Evolutionary conservation across 2,888 invertebrate species (phyloP).

Genomic region (Sphaerophoria rueppellii): DNA sequence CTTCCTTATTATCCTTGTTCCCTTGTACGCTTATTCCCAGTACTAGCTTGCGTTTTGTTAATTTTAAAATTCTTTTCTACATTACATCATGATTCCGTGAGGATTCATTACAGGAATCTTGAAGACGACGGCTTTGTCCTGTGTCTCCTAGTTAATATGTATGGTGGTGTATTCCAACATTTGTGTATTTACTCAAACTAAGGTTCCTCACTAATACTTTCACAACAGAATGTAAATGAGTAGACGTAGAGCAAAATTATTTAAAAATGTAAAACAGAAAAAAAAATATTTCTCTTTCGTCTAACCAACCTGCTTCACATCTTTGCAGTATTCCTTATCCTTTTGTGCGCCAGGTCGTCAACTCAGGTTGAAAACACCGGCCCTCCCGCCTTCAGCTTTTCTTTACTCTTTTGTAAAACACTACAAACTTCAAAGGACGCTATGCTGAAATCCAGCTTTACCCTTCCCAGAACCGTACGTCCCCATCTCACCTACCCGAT

Average conservation of each 20-base stretch:
- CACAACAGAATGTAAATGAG: constrained; percentile 65
- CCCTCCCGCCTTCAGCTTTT: constrained; percentile 57
- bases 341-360: constrained; percentile 66
- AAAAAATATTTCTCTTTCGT: constrained; percentile 27
- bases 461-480: background rate
- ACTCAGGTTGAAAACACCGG: constrained; percentile 71
- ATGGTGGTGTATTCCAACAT: constrained; percentile 21
- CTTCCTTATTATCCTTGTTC: constrained; percentile 65
- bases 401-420: constrained; percentile 57
- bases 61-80: constrained; percentile 70
- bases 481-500: constrained; percentile 24
- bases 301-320: constrained; percentile 18
- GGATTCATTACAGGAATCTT: constrained; percentile 71
- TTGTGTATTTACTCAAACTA: constrained; percentile 3
- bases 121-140: constrained; percentile 49
- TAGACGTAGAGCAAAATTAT: constrained; percentile 71
- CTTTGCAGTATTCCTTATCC: constrained; percentile 27
- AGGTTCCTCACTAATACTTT: constrained; percentile 63
- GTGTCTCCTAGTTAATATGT: constrained; percentile 35
- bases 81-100: constrained; percentile 73
- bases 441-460: constrained; percentile 44
- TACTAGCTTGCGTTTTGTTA: constrained; percentile 66
- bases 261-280: constrained; percentile 68
- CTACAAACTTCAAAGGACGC: constrained; percentile 67
- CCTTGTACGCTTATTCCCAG: constrained; percentile 55